Evolutionary conservation across 30 jellyfish, hydroid and myxozoan species (phyloP).

Genomic region (Sanderia malayensis): DNA sequence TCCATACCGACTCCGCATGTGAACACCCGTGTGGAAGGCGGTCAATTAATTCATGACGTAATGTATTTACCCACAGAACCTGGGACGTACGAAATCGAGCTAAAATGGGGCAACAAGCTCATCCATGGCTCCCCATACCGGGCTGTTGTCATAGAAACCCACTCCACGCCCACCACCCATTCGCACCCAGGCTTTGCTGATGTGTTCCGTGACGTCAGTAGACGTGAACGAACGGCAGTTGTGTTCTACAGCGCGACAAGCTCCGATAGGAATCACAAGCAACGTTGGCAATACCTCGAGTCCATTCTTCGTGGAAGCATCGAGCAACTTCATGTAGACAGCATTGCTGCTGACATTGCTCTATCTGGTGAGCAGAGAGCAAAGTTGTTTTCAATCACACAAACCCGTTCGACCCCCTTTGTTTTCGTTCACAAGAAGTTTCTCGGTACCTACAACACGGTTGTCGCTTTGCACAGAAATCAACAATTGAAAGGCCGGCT

Average conservation of each 20-base stretch:
- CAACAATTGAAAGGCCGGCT: slow-evolving; percentile 34
- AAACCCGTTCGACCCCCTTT: slow-evolving; percentile 44
- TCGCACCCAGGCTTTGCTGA: slow-evolving; percentile 9
- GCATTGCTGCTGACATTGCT: slow-evolving; percentile 70
- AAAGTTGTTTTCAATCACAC: slow-evolving; percentile 37
- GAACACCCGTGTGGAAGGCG: slow-evolving; percentile 57
- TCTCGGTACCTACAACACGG: slow-evolving; percentile 61
- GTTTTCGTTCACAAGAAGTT: slow-evolving; percentile 53
- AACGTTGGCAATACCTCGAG: slow-evolving; percentile 48
- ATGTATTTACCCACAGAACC: slow-evolving; percentile 93
- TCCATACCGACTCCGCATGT: slow-evolving; percentile 94
- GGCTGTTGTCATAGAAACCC: slow-evolving; percentile 60
- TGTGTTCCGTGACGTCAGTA: slow-evolving; percentile 20
- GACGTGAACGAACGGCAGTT: slow-evolving; percentile 33
- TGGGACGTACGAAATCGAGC: slow-evolving; percentile 85
- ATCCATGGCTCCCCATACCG: slow-evolving; percentile 79
- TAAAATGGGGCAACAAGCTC: slow-evolving; percentile 74
- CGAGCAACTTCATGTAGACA: slow-evolving; percentile 32
- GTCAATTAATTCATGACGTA: slow-evolving; percentile 72
- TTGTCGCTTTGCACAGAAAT: slow-evolving; percentile 48
- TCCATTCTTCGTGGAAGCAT: slow-evolving; percentile 32
- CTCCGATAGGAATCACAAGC: slow-evolving; percentile 31
- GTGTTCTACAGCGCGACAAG: slow-evolving; percentile 82
- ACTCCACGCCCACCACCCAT: background rate
- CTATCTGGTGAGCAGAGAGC: slow-evolving; percentile 50